Conservation (phyloP, 2,797 vertebrate species). For the Mormyrops boulengeri region DNA sequence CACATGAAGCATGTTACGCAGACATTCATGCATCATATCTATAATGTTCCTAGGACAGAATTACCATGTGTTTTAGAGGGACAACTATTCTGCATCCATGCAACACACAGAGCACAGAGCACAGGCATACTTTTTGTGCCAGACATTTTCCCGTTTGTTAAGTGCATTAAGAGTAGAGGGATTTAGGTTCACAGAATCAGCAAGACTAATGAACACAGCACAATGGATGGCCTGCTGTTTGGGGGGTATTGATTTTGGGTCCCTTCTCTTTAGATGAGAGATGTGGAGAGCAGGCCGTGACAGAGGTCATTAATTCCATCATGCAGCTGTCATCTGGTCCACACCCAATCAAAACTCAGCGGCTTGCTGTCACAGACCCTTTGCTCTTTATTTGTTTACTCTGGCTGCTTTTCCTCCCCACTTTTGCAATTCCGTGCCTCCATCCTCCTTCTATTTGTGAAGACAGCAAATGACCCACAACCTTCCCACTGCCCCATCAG, state of each 20-base stretch:
- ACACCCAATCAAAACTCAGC: conserved; percentile 65
- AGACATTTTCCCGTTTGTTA: conserved; percentile 63
- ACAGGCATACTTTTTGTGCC: conserved; percentile 29
- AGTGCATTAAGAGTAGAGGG: conserved; percentile 56
- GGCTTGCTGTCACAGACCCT: conserved; percentile 72
- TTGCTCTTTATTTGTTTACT: conserved; percentile 80
- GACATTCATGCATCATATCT: not conserved
- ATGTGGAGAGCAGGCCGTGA: conserved; percentile 69
- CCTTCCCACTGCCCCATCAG: not conserved
- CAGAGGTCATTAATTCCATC: conserved; percentile 83
- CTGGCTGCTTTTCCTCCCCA: conserved; percentile 59
- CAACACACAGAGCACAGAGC: not conserved
- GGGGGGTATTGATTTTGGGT: conserved; percentile 72
- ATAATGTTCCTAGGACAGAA: not conserved
- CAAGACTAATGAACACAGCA: conserved; percentile 78
- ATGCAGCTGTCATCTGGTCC: conserved; percentile 73
- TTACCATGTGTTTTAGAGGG: not conserved
- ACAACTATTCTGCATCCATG: not conserved
- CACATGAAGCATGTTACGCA: not conserved
- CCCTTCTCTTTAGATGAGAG: conserved; percentile 74
- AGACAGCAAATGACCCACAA: conserved; percentile 13
- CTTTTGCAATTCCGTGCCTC: conserved; percentile 40
- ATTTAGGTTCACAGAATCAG: conserved; percentile 44
- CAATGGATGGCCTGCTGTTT: conserved; percentile 66
- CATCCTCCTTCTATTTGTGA: conserved; percentile 32